phyloP scores from a whole-genome alignment of 1,140 invertebrate genomes.

The Drosophila teissieri region DNA sequence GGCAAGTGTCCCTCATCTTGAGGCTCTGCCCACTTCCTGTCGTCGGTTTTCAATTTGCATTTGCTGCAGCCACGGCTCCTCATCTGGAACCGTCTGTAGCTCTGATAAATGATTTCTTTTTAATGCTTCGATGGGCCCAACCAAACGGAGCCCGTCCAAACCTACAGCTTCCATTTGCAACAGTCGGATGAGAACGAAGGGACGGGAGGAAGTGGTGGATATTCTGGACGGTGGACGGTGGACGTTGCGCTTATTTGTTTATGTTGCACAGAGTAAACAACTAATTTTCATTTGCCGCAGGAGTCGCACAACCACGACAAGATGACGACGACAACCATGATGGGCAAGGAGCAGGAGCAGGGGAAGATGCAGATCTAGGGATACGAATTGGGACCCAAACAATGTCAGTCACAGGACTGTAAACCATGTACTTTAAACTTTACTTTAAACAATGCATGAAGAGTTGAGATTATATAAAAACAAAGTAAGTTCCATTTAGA shows the following conservation, averaged over 20 bases:
- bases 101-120: slow-evolving; percentile 60
- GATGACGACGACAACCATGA: slow-evolving; percentile 36
- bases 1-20: slow-evolving; percentile 12
- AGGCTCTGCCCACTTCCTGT: background rate
- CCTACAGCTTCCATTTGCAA: slow-evolving; percentile 11
- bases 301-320: slow-evolving; percentile 66
- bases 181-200: slow-evolving; percentile 15
- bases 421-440: background rate
- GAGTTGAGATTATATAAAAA: too few species aligned
- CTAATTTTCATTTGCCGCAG: slow-evolving; percentile 82
- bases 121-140: slow-evolving; percentile 62
- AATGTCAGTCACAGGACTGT: background rate
- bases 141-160: slow-evolving; percentile 27
- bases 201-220: background rate
- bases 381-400: too few species aligned
- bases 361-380: background rate
- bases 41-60: slow-evolving; percentile 42
- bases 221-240: background rate
- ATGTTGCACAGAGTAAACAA: slow-evolving; percentile 80
- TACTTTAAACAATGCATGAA: too few species aligned
- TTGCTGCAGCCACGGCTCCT: slow-evolving; percentile 14
- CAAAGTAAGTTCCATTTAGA: too few species aligned
- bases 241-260: slow-evolving; percentile 75
- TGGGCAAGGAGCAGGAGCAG: slow-evolving; percentile 34
- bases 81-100: slow-evolving; percentile 2